A percentile compares a stretch with the other conserved stretches of the same genome.
Evolutionary conservation across 2,888 invertebrate genomes (phyloP).

Genomic region (Rhagophthalmus giganteus): DNA sequence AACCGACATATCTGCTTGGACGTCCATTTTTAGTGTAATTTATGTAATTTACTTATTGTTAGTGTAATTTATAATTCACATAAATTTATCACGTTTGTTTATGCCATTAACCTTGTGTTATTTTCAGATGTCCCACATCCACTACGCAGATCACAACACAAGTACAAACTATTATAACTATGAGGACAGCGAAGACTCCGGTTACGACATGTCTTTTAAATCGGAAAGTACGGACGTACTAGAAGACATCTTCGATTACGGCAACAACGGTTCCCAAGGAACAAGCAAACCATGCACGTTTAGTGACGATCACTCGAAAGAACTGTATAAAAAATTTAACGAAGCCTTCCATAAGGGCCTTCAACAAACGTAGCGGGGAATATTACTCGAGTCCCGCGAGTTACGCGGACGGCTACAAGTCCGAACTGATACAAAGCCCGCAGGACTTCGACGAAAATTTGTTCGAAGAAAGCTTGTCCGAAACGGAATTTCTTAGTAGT

Average conservation of each 20-base stretch:
- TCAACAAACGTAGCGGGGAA: constrained; percentile 34
- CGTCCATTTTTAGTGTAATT: too few species aligned
- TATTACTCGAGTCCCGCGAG: neutral
- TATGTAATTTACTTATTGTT: too few species aligned
- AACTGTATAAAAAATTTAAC: constrained; percentile 52
- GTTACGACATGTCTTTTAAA: constrained; percentile 73
- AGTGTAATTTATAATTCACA: too few species aligned
- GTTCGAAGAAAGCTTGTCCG: constrained; percentile 27
- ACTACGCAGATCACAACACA: constrained; percentile 28
- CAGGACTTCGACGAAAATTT: constrained; percentile 1
- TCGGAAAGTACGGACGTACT: constrained; percentile 52
- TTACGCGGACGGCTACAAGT: neutral
- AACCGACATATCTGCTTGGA: too few species aligned
- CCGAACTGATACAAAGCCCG: neutral
- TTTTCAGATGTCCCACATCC: constrained; percentile 22
- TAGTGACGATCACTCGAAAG: constrained; percentile 26
- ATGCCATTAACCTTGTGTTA: too few species aligned
- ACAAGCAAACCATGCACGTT: constrained; percentile 17
- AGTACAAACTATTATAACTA: constrained; percentile 41
- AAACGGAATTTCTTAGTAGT: constrained; percentile 42
- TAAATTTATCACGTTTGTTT: too few species aligned
- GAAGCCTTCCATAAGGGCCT: constrained; percentile 50
- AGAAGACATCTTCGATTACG: constrained; percentile 51
- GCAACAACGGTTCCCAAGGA: constrained; percentile 40
- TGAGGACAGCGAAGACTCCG: constrained; percentile 74